phyloP scores from a whole-genome alignment of 1,140 invertebrate species.

The Drosophila punjabiensis region DNA sequence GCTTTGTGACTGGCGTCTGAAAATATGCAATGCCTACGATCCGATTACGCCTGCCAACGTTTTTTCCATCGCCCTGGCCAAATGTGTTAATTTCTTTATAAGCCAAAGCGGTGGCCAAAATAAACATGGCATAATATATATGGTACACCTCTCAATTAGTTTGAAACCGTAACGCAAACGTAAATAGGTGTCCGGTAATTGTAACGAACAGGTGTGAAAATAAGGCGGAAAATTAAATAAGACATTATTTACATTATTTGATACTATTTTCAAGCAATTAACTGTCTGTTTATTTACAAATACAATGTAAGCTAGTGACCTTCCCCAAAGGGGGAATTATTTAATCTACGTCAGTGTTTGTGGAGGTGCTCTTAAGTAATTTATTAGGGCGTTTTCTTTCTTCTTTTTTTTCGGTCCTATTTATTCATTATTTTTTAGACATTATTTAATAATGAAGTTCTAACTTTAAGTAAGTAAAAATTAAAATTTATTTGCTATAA shows the following conservation, averaged over 20 bases:
- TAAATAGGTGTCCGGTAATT: conserved; percentile 58
- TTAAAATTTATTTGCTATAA: too few species aligned
- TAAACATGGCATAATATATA: conserved; percentile 43
- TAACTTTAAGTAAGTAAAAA: too few species aligned
- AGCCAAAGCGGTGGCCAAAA: conserved; percentile 29
- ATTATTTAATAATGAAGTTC: too few species aligned
- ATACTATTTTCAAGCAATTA: conserved; percentile 18
- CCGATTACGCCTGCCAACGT: conserved; percentile 47
- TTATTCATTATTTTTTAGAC: too few species aligned
- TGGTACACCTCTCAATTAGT: conserved; percentile 31
- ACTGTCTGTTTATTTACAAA: conserved; percentile 7
- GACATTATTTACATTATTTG: conserved; percentile 16
- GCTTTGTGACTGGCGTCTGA: conserved; percentile 46
- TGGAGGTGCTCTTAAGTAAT: not conserved
- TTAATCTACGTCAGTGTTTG: not conserved
- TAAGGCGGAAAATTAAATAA: conserved; percentile 14
- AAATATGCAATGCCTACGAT: conserved; percentile 56
- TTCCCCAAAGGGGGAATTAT: not conserved
- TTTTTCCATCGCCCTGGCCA: conserved; percentile 40
- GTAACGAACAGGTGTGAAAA: conserved; percentile 49
- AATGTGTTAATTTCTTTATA: conserved; percentile 73
- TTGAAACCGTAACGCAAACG: conserved; percentile 44
- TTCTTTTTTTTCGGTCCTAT: too few species aligned
- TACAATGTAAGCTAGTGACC: conserved; percentile 16
- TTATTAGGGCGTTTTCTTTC: too few species aligned